phyloP scores from a whole-genome alignment of 2,113 vertebrate genomes.

The Pachycephala philippinensis region DNA sequence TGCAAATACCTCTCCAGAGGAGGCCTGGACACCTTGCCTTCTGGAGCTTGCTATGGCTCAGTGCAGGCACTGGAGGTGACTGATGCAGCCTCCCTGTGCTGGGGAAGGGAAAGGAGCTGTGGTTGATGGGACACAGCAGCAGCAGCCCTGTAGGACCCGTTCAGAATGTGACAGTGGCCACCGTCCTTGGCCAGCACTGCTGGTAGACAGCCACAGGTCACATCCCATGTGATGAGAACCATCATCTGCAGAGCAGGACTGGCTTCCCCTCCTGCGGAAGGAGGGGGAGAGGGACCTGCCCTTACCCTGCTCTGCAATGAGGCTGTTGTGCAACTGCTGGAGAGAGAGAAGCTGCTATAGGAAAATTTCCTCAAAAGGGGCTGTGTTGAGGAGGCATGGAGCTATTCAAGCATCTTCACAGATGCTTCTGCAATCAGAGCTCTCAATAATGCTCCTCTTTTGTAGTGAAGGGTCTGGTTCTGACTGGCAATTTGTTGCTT shows the following conservation, averaged over 20 bases:
- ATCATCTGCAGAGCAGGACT: not conserved
- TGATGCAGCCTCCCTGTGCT: not conserved
- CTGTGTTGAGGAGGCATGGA: not conserved
- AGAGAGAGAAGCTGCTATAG: not conserved
- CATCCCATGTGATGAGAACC: fast-evolving
- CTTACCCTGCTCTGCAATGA: not conserved
- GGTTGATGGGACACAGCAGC: not conserved
- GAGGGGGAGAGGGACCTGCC: not conserved
- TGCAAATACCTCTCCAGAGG: conserved; percentile 21
- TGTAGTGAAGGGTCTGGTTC: conserved; percentile 18
- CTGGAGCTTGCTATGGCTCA: not conserved
- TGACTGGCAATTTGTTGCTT: conserved; percentile 19
- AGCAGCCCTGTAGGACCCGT: fast-evolving
- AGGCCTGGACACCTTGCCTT: not conserved
- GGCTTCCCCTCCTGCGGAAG: not conserved
- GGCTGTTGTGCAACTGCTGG: not conserved
- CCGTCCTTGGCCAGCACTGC: fast-evolving
- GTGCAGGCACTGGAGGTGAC: not conserved
- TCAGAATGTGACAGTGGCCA: not conserved
- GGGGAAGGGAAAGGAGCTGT: not conserved
- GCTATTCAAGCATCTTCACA: conserved; percentile 39
- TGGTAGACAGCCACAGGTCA: not conserved
- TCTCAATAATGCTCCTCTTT: conserved; percentile 29
- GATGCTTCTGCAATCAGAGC: conserved; percentile 45
- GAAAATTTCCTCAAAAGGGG: not conserved